These are phyloP conservation scores for Porites lobata DNA, from an alignment of 92 coral and sea anemone species.

Conservation along the genomic window DNA sequence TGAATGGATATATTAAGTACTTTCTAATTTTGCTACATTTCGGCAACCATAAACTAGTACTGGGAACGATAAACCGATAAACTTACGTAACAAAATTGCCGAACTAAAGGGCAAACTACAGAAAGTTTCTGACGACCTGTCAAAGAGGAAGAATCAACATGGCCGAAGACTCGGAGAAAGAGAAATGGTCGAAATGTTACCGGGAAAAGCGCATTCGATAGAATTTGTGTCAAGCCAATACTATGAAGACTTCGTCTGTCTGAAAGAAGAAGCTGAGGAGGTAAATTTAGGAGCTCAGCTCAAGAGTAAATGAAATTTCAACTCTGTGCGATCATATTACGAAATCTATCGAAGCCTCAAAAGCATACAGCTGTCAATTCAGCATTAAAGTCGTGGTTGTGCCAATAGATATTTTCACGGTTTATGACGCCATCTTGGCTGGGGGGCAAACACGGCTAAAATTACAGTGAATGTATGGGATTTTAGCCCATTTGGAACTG, in stretches of 20 bases:
- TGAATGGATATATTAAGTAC: too few species aligned
- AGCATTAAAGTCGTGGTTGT: constrained; percentile 34
- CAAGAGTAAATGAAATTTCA: constrained; percentile 3
- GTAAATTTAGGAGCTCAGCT: constrained; percentile 1
- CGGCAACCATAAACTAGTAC: neutral
- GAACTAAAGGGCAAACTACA: constrained; percentile 8
- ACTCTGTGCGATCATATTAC: constrained; percentile 2
- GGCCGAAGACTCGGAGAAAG: constrained; percentile 17
- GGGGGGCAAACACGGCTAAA: too few species aligned
- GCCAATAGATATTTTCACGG: neutral
- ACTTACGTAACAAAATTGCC: constrained; percentile 7
- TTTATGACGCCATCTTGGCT: too few species aligned
- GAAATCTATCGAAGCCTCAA: constrained; percentile 39
- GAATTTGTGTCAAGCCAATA: constrained; percentile 36
- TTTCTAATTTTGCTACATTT: too few species aligned
- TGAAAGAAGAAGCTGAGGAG: constrained; percentile 5
- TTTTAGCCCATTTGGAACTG: too few species aligned
- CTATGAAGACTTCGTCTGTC: too few species aligned
- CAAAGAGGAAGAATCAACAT: constrained; percentile 15
- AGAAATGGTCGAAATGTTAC: constrained; percentile 7
- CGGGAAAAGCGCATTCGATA: constrained; percentile 25
- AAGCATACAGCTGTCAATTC: constrained; percentile 19
- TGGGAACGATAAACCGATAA: constrained; percentile 23
- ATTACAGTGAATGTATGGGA: too few species aligned
- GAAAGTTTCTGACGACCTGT: constrained; percentile 3